These are phyloP conservation scores for Embidobia sp. DNA, from an alignment of 2,888 invertebrate genomes.

Conservation along the genomic window DNA sequence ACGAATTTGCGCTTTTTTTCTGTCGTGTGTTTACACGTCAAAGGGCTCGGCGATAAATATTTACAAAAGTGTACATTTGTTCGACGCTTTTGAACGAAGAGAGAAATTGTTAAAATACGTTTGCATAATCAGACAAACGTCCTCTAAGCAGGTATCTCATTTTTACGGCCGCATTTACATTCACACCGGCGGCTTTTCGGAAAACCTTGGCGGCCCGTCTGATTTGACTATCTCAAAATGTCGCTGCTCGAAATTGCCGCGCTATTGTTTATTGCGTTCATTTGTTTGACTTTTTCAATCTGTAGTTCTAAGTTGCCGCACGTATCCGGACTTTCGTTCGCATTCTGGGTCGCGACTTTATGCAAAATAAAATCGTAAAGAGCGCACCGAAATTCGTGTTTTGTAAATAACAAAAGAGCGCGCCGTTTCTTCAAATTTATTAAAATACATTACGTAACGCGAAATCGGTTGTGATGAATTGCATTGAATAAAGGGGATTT, in stretches of 20 bases:
- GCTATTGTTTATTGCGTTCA: slow-evolving; percentile 46
- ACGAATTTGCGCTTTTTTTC: too few relatives aligned
- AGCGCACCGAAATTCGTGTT: slow-evolving; percentile 1
- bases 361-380: slow-evolving; percentile 35
- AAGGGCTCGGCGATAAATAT: background rate
- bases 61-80: slow-evolving; percentile 16
- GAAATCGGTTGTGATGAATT: background rate
- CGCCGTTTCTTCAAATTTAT: slow-evolving; percentile 16
- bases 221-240: slow-evolving; percentile 54
- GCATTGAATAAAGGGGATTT: background rate
- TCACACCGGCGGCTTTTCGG: slow-evolving; percentile 36
- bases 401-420: slow-evolving; percentile 5
- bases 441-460: background rate
- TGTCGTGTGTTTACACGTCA: too few relatives aligned
- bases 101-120: slow-evolving; percentile 11
- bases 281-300: slow-evolving; percentile 57
- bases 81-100: background rate
- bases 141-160: slow-evolving; percentile 21
- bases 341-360: slow-evolving; percentile 22
- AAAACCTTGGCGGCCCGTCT: slow-evolving; percentile 45
- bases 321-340: slow-evolving; percentile 19
- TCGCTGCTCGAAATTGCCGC: slow-evolving; percentile 50
- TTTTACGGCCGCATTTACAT: slow-evolving; percentile 40
- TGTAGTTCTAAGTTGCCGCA: slow-evolving; percentile 32
- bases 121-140: slow-evolving; percentile 19